phyloP scores from a whole-genome alignment of 2,113 vertebrate genomes.

The Oenanthe oenanthe region DNA sequence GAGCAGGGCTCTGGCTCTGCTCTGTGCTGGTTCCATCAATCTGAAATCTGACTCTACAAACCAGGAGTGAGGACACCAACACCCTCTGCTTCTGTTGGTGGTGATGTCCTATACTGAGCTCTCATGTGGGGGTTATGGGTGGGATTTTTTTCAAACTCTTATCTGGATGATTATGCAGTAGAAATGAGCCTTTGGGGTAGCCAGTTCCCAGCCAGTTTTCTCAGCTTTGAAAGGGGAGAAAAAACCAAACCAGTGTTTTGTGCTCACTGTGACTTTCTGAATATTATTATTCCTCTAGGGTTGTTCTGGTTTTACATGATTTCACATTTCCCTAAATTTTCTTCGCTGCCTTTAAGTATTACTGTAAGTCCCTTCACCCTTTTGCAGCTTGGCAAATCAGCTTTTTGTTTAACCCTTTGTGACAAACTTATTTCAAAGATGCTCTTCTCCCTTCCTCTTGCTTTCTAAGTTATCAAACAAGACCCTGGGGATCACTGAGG shows the following conservation, averaged over 20 bases:
- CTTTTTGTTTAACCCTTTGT: conserved; percentile 49
- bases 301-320: conserved; percentile 38
- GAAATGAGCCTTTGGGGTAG: neutral
- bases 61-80: neutral
- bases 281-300: conserved; percentile 10
- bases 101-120: neutral
- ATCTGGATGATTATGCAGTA: neutral
- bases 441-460: neutral
- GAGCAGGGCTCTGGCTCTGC: neutral
- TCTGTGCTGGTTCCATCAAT: neutral
- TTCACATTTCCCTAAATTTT: conserved; percentile 21
- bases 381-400: neutral
- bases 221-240: neutral
- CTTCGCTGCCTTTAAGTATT: neutral
- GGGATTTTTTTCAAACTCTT: neutral
- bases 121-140: neutral
- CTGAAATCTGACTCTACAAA: neutral
- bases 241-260: neutral
- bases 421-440: neutral
- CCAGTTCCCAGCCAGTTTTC: neutral
- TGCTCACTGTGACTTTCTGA: neutral
- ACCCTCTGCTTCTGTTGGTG: neutral
- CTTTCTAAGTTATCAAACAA: conserved; percentile 13
- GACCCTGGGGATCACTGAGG: neutral
- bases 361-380: neutral